A percentile compares a stretch with the other conserved stretches of the same genome.
phyloP scores from a whole-genome alignment of 2,797 vertebrate species.

The Nannoperca australis region DNA sequence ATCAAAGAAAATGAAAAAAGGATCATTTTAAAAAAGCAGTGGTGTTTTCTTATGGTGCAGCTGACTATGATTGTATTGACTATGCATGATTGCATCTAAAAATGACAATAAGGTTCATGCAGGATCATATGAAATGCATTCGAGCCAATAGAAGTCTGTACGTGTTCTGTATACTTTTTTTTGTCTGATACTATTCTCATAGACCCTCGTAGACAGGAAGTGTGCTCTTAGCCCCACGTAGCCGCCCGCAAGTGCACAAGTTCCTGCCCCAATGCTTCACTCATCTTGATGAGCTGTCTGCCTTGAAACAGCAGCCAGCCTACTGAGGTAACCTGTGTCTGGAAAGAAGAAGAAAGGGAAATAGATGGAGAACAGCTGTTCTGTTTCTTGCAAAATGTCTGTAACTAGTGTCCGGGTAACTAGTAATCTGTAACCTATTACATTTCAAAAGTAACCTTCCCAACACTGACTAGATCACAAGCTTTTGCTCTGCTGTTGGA shows the following conservation, averaged over 20 bases:
- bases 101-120: background rate
- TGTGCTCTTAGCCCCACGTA: background rate
- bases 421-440: no score
- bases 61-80: no score
- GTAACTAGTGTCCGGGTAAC: no score
- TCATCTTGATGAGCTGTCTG: constrained; percentile 64
- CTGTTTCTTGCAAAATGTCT: background rate
- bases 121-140: background rate
- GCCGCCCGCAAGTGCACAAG: constrained; percentile 5
- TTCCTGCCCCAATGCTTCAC: constrained; percentile 47
- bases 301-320: constrained; percentile 49
- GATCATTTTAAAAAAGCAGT: background rate
- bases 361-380: constrained; percentile 24
- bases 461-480: background rate
- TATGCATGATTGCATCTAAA: background rate
- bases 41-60: background rate
- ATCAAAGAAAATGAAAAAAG: constrained; percentile 13
- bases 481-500: background rate
- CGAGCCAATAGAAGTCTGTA: background rate
- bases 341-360: constrained; percentile 14
- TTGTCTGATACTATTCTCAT: constrained; percentile 5
- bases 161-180: background rate
- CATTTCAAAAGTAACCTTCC: no score
- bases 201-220: constrained; percentile 22
- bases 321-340: constrained; percentile 35